Percentiles rank a stretch among this genome's conserved stretches.
Conservation (phyloP, 2,888 invertebrate genomes). For the Tortricodes alternella region DNA sequence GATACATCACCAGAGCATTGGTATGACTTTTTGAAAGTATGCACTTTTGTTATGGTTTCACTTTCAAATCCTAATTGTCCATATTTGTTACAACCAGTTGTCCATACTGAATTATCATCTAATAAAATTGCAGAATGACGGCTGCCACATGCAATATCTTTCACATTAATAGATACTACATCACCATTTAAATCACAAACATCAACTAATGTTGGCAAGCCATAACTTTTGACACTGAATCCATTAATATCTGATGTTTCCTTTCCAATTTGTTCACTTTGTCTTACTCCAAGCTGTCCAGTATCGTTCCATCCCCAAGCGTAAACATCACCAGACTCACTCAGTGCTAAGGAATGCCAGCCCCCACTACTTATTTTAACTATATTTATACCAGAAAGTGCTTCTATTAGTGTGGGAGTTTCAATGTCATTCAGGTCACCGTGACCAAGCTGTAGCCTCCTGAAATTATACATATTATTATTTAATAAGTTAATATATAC, state of each 20-base stretch:
- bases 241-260: slow-evolving; percentile 34
- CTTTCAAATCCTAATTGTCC: slow-evolving; percentile 86
- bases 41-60: slow-evolving; percentile 46
- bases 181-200: slow-evolving; percentile 63
- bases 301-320: slow-evolving; percentile 96
- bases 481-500: neutral
- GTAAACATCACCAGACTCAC: slow-evolving; percentile 91
- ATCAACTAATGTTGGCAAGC: slow-evolving; percentile 64
- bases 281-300: slow-evolving; percentile 90
- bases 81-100: slow-evolving; percentile 91
- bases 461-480: slow-evolving; percentile 57
- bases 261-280: slow-evolving; percentile 50
- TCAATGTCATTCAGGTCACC: slow-evolving; percentile 85
- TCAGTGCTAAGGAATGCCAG: slow-evolving; percentile 93
- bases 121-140: slow-evolving; percentile 88
- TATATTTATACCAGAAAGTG: slow-evolving; percentile 89
- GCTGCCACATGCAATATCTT: slow-evolving; percentile 88
- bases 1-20: slow-evolving; percentile 41
- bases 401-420: slow-evolving; percentile 86
- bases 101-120: slow-evolving; percentile 87
- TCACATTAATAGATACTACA: slow-evolving; percentile 72
- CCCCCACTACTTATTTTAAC: slow-evolving; percentile 89
- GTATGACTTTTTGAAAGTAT: slow-evolving; percentile 56
- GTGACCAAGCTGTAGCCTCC: slow-evolving; percentile 94
- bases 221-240: slow-evolving; percentile 49